phyloP scores from a whole-genome alignment of 1,140 invertebrate genomes.

The Zaprionus taronus region DNA sequence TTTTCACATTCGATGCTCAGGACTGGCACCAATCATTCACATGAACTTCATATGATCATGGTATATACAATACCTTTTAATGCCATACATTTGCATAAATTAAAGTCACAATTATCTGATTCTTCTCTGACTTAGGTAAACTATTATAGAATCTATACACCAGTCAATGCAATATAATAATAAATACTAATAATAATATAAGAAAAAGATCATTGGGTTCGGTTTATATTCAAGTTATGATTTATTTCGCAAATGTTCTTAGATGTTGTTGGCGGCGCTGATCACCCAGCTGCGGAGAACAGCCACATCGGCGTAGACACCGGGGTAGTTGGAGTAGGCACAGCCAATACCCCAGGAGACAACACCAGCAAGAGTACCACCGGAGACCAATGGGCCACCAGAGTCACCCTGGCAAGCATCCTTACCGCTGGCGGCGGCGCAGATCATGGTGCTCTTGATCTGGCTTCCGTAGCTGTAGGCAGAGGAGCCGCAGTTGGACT shows the following conservation, averaged over 20 bases:
- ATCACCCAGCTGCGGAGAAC: slow-evolving; percentile 60
- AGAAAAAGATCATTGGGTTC: neutral
- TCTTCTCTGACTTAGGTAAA: no score
- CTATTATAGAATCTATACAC: neutral
- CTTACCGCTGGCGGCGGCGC: slow-evolving; percentile 71
- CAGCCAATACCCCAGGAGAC: slow-evolving; percentile 88
- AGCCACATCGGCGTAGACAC: slow-evolving; percentile 86
- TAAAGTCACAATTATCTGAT: neutral
- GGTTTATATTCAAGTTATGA: neutral
- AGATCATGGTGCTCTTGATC: slow-evolving; percentile 81
- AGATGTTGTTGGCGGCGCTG: slow-evolving; percentile 30
- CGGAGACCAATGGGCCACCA: slow-evolving; percentile 84
- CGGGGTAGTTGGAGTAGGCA: slow-evolving; percentile 85
- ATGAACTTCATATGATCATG: neutral
- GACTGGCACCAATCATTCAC: neutral
- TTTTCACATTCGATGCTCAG: neutral
- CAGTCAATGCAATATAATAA: neutral
- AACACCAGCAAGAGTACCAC: slow-evolving; percentile 85
- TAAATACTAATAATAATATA: neutral
- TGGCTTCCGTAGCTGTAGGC: slow-evolving; percentile 46
- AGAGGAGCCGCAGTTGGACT: neutral
- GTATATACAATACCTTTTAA: neutral
- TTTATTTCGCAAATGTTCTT: slow-evolving; percentile 34
- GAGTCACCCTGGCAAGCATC: slow-evolving; percentile 84
- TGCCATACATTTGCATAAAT: no score